Conservation (phyloP, 2,797 vertebrate species). For the Peromyscus aztecus region DNA sequence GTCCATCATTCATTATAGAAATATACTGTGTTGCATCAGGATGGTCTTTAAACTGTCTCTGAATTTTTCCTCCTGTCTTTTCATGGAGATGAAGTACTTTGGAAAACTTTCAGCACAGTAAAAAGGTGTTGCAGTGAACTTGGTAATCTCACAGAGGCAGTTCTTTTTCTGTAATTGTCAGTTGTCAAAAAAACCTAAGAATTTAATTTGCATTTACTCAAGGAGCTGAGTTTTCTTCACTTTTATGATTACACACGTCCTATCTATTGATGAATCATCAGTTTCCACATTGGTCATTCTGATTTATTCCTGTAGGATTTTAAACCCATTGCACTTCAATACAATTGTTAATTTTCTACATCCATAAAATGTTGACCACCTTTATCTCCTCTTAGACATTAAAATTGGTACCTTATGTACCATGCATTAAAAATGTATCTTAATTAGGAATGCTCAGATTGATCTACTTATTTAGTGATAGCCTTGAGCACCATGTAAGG, state of each 20-base stretch:
- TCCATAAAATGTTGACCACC: not conserved
- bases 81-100: conserved; percentile 38
- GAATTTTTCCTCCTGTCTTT: not conserved
- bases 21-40: not conserved
- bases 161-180: not conserved
- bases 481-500: not conserved
- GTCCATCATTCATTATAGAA: not conserved
- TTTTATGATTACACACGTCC: not conserved
- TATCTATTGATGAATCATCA: not conserved
- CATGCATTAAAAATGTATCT: not conserved
- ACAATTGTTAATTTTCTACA: not conserved
- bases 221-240: not conserved
- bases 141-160: not conserved
- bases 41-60: not conserved
- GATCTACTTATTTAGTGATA: conserved; percentile 7
- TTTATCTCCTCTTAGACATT: not conserved
- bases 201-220: not conserved
- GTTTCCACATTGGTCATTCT: conserved; percentile 11
- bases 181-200: not conserved
- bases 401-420: not conserved
- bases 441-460: not conserved
- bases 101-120: not conserved
- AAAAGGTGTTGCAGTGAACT: not conserved
- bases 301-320: not conserved
- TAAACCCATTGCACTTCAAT: not conserved